These are phyloP conservation scores for Neosilurus hyrtlii DNA, from an alignment of 2,797 vertebrate genomes.

Conservation along the genomic window DNA sequence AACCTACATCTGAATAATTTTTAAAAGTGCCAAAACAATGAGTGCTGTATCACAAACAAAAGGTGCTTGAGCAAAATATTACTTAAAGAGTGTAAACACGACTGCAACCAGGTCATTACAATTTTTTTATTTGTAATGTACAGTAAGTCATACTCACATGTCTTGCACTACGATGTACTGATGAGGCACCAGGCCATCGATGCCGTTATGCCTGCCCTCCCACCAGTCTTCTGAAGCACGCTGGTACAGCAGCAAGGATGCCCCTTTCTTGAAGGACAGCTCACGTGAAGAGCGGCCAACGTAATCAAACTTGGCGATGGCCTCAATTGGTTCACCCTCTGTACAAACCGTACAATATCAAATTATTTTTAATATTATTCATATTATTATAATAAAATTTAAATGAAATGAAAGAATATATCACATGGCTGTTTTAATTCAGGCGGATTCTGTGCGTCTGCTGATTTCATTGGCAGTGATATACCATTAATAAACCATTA, in stretches of 20 bases:
- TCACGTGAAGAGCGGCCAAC: conserved; percentile 91
- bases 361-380: too few relatives aligned
- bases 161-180: conserved; percentile 99
- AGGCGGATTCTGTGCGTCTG: neutral
- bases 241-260: conserved; percentile 93
- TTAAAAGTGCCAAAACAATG: neutral
- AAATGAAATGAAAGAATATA: neutral
- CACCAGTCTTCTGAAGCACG: conserved; percentile 98
- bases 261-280: conserved; percentile 97
- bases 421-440: neutral
- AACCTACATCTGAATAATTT: neutral
- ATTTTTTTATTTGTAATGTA: neutral
- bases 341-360: conserved; percentile 34
- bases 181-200: conserved; percentile 95
- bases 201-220: conserved; percentile 97
- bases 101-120: too few relatives aligned
- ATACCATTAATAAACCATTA: neutral
- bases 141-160: conserved; percentile 80
- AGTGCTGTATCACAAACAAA: too few relatives aligned
- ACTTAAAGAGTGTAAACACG: too few relatives aligned
- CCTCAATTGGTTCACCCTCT: conserved; percentile 98
- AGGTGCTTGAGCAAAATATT: too few relatives aligned
- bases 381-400: neutral
- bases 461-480: neutral
- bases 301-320: conserved; percentile 98